Percentiles rank a stretch among this genome's conserved stretches.
Conservation (phyloP, 2,797 vertebrate species). For the Pogoniulus pusillus region DNA sequence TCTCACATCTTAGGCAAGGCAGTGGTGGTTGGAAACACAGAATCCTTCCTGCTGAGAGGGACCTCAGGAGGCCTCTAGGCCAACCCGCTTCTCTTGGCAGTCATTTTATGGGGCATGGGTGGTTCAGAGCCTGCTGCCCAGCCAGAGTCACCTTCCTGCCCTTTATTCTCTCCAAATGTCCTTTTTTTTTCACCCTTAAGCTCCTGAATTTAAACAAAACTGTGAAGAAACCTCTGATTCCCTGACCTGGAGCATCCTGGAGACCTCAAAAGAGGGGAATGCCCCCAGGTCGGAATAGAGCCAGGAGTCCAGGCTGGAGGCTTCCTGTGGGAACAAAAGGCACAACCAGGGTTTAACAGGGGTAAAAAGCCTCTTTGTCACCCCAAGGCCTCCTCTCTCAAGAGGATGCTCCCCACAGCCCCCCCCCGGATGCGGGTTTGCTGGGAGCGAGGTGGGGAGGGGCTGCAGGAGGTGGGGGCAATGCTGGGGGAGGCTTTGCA, state of each 20-base stretch:
- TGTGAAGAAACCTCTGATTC: accelerated
- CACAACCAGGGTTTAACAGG: not conserved
- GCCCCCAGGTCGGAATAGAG: accelerated
- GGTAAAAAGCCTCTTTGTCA: not conserved
- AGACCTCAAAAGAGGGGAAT: not conserved
- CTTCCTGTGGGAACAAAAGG: not conserved
- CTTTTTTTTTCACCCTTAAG: not conserved
- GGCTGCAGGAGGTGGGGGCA: not conserved
- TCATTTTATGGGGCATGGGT: accelerated
- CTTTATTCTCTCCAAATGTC: not conserved
- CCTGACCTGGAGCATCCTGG: not conserved
- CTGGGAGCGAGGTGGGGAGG: not conserved
- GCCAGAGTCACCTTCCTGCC: not conserved
- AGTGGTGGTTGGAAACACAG: not conserved
- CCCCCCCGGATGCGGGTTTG: not conserved
- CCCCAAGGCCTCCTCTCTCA: not conserved
- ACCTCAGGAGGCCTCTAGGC: not conserved
- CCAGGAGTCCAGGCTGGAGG: accelerated
- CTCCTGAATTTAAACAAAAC: not conserved
- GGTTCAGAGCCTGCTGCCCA: not conserved
- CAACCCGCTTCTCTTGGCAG: not conserved
- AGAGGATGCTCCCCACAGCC: not conserved
- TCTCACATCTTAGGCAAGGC: not conserved
- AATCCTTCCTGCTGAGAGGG: no score
- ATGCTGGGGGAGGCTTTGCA: not conserved